Conservation (phyloP, 2,888 invertebrate species). For the Pocota personata region DNA sequence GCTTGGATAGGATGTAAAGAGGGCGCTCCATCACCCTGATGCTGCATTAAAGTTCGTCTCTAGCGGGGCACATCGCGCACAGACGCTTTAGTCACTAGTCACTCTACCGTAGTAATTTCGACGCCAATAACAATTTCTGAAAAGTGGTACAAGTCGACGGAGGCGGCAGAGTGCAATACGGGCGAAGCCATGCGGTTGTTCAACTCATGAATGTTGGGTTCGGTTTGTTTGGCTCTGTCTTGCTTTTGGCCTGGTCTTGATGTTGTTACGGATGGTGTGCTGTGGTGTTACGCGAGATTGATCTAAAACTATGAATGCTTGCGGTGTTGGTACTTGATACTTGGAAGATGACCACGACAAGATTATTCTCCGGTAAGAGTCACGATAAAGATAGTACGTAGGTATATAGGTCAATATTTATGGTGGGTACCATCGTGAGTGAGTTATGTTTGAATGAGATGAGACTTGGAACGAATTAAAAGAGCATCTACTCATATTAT, state of each 20-base stretch:
- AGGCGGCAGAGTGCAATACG: conserved; percentile 10
- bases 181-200: conserved; percentile 63
- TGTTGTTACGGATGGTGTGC: background rate
- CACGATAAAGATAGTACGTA: conserved; percentile 53
- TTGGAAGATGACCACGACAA: conserved; percentile 68
- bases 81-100: conserved; percentile 44
- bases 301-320: conserved; percentile 42
- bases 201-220: conserved; percentile 45
- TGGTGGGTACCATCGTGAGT: conserved; percentile 18
- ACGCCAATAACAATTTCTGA: conserved; percentile 49
- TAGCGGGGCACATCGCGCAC: conserved; percentile 21
- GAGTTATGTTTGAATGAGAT: conserved; percentile 16
- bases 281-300: conserved; percentile 44
- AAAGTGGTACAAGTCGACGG: conserved; percentile 43
- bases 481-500: conserved; percentile 45
- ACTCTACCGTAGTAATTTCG: conserved; percentile 40
- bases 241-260: conserved; percentile 32
- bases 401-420: conserved; percentile 62
- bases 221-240: conserved; percentile 21
- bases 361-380: conserved; percentile 59
- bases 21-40: conserved; percentile 64
- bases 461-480: conserved; percentile 4
- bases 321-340: conserved; percentile 57
- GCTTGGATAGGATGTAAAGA: conserved; percentile 56
- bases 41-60: conserved; percentile 51